Evolutionary conservation across 37 sponge, comb jelly and placozoan species (phyloP), one percentile per base, ranked within the genome.

Genomic region (Bolinopsis microptera): DNA sequence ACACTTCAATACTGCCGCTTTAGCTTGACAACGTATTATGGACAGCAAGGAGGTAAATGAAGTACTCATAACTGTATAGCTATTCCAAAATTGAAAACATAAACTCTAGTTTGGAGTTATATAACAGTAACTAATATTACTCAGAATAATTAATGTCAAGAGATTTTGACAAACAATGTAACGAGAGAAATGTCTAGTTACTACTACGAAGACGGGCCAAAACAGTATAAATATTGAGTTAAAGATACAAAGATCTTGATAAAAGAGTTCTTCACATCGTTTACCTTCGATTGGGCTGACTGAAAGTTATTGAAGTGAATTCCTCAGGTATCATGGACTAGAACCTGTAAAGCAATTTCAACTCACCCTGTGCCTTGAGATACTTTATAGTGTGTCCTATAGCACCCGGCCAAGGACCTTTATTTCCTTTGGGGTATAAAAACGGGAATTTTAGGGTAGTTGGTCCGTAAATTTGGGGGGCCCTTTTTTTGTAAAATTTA

Each of bases 351-450:
- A 8, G 90, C 90, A 22, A 86, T 24, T 0, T 86, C 41, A 41
- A 8, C n/a, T 28, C 35, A 21, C 48, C 48, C 61, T 41, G 61
- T 2, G 41, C 61, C 22, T 38, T 13, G 1, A 86, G 48, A 30
- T 86, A 86, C 3, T 86, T 86, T 28, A 86, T 41, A 23, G 90
- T 41, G 61, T 86, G 90, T 9, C 41, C 61, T 24, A 86, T 86
- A 8, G 90, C 90, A 40, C 90, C 90, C 0, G 90, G 90, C 90
- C 90, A 86, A 40, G 90, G 90, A 21, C 90, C 90, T 23, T 86
- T 40, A n/a, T 39, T 39, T 5, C 48, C 41, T n/a, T 5, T 86
- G 90, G 27, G 39, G 90, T 39, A 86, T 38, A 86, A 86, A 86
- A 2, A 48, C 41, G 1, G 90, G 48, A 25, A 86, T 48, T 5